These are phyloP conservation scores for Antennarius maculatus DNA, from an alignment of 2,797 vertebrate species.

Conservation along the genomic window DNA sequence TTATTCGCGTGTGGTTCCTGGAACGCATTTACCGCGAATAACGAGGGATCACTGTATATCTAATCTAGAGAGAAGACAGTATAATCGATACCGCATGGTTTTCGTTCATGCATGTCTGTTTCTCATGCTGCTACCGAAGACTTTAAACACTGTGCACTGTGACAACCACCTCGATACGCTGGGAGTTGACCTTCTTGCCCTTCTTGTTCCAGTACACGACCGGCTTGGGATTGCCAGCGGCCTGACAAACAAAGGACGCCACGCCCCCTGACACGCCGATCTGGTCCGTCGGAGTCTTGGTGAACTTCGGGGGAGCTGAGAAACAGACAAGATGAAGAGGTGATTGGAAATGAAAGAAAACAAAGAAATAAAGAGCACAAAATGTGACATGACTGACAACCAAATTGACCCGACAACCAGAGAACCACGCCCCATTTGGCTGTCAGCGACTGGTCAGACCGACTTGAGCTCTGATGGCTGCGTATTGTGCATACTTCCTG, in stretches of 20 bases:
- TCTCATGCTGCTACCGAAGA: constrained; percentile 18
- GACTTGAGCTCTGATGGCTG: constrained; percentile 60
- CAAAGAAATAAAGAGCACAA: constrained; percentile 7
- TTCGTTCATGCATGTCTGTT: neutral
- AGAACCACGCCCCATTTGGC: constrained; percentile 58
- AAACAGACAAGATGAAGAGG: neutral
- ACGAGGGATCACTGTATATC: neutral
- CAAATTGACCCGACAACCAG: constrained; percentile 15
- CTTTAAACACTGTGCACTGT: constrained; percentile 68
- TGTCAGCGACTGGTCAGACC: constrained; percentile 50
- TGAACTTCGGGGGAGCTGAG: constrained; percentile 83
- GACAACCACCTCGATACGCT: constrained; percentile 95
- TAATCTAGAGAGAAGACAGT: neutral
- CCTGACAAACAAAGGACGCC: constrained; percentile 98
- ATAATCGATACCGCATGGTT: neutral
- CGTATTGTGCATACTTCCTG: constrained; percentile 74
- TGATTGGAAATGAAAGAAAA: neutral
- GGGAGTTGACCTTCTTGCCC: constrained; percentile 98
- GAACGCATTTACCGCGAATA: too few relatives aligned
- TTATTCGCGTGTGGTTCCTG: too few relatives aligned
- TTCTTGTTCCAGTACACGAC: constrained; percentile 98
- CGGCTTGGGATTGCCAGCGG: constrained; percentile 91
- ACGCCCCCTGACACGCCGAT: constrained; percentile 96
- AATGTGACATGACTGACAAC: constrained; percentile 23
- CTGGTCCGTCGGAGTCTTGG: constrained; percentile 93